Evolutionary conservation across 1,140 invertebrate species (phyloP), one percentile per base, ranked within the genome.

Genomic region (Drosophila erecta): DNA sequence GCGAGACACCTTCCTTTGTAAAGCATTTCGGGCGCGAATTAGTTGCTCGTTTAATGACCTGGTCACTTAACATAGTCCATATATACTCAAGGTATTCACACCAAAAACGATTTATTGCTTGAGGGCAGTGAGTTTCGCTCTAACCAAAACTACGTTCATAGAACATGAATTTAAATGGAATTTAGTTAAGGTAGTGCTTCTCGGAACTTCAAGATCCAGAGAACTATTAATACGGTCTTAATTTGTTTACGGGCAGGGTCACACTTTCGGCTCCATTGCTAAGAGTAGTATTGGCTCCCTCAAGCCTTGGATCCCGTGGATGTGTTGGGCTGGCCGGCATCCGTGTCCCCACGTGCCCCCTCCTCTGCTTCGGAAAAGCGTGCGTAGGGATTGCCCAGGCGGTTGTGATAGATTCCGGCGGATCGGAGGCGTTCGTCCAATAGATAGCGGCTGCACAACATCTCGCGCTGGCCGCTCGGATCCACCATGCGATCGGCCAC

Each of bases 351-450:
- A 11, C 10, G 47, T 5, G 24, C 47, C 15, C 47, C 24, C 27
- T 33, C 4, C 8, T 50, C 47, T 4, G 11, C 0, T 15, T 50
- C 27, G 10, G 3, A 3, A 5, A 8, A 2, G 2, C 5, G 3
- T 1, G 8, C 27, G 10, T n/a, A 50, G 1, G n/a, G 27, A 4
- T 17, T 5, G n/a, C 24, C 27, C 47, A 50, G 27, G n/a, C 47
- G 47, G 22, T 50, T 50, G 27, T 49, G 47, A 5, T 49, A 49
- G 24, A 49, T 49, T 30, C 47, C 47, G 15, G 24, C 47, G n/a
- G 47, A 30, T 2, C 24, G 47, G 0, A 49, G 47, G 24, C 47
- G 47, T 10, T 50, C 47, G 47, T 17, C 27, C 47, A 50, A 4
- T 6, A 30, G 47, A 4, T 17, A 8, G 27, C 47, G 47, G 7